Evolutionary conservation across 2,113 vertebrate species (phyloP).

Genomic region (Seriola quinqueradiata): DNA sequence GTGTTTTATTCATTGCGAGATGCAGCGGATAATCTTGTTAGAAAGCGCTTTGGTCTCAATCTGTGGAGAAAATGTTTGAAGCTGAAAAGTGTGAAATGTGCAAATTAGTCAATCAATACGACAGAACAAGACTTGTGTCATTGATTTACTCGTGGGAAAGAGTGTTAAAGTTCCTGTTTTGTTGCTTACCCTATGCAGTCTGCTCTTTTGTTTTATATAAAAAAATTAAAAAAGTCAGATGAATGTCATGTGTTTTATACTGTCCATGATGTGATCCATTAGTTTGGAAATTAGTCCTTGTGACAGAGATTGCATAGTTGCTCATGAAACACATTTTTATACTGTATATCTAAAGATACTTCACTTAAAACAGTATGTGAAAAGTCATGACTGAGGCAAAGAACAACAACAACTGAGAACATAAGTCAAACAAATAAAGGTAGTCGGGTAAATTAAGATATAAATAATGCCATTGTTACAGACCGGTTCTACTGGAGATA

Average conservation of each 20-base stretch:
- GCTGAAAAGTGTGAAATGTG: not conserved
- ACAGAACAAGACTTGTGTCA: not conserved
- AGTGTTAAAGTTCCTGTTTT: not conserved
- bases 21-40: not conserved
- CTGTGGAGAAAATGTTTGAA: not conserved
- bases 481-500: not conserved
- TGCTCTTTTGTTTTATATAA: no score
- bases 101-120: not conserved
- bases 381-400: not conserved
- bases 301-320: not conserved
- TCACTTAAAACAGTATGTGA: not conserved
- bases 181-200: not conserved
- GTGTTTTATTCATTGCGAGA: not conserved
- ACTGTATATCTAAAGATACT: not conserved
- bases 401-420: not conserved
- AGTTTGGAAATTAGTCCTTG: not conserved
- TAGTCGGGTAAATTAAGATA: not conserved
- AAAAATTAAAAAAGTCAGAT: no score
- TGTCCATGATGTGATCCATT: not conserved
- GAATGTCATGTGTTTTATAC: no score
- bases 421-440: not conserved
- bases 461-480: not conserved
- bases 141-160: not conserved
- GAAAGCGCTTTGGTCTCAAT: not conserved
- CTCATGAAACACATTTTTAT: not conserved